Base-by-base conservation (phyloP, 1,140 invertebrate genomes). In the Tribolium castaneum region DNA sequence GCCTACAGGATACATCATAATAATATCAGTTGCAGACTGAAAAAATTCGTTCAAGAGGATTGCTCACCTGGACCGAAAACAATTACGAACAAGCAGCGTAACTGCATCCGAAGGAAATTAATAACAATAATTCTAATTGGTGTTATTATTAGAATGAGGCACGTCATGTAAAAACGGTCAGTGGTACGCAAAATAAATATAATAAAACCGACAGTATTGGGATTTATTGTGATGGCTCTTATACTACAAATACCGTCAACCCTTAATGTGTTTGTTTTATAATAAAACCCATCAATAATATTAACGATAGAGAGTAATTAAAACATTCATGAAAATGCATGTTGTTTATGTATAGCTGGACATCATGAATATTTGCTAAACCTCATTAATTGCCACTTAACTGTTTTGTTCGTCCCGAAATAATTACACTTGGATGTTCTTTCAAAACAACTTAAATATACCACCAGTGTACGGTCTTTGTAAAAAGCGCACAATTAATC, bases 341-440 rank as follows among this genome's bases (percentile, higher is more conserved):
- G 59, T 66, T 66, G 59, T 66, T 66, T 66, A 66, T 66, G 59
- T 66, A 39, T 35, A 66, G 25, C 30, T 34, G 59, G 30, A 62
- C 56, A 62, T 62, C 59, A 66, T 66, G 59, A 66, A 66, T 66
- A 66, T 66, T 66, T 66, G 59, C 59, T 66, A 66, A 66, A 66
- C 59, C 59, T 66, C 59, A 66, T 66, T 66, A 66, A 66, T 66
- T 66, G 59, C 59, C 59, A 66, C 59, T 66, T 66, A 66, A 30
- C 59, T 66, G 59, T 66, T 66, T 66, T 66, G 59, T 66, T 66
- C 59, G 59, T 66, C 14, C 30, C 10, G 25, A 66, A 66, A 66
- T 66, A 66, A 66, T 66, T 66, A 66, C 59, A 66, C 25, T 66
- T 22, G 10, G 14, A n/a, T 66, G 14, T 66, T 66, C 59, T 66